A percentile compares a stretch with the other conserved stretches of the same genome.
Evolutionary conservation across 2,797 vertebrate genomes (phyloP).

Genomic region (Knipowitschia caucasica): DNA sequence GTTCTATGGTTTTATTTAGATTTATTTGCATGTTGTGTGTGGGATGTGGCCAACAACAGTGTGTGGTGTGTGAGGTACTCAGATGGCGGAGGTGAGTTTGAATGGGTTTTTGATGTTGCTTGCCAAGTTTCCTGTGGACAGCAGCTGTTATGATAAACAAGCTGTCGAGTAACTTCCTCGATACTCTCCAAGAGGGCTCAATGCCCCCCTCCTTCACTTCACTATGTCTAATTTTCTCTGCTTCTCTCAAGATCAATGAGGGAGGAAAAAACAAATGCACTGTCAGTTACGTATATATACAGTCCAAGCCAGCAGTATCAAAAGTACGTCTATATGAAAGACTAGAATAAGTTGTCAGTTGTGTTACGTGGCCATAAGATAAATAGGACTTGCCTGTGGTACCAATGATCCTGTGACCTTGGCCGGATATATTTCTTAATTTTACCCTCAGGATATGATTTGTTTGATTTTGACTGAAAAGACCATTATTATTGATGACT

Average conservation of each 20-base stretch:
- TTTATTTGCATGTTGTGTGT: constrained; percentile 24
- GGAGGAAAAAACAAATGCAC: constrained; percentile 73
- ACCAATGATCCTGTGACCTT: no score
- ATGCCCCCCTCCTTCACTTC: constrained; percentile 45
- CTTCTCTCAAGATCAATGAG: constrained; percentile 62
- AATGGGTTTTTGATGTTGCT: constrained; percentile 67
- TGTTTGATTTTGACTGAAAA: no score
- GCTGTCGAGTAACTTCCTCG: constrained; percentile 73
- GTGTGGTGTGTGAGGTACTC: constrained; percentile 40
- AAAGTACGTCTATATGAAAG: neutral
- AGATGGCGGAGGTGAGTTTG: constrained; percentile 68
- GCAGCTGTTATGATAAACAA: constrained; percentile 77
- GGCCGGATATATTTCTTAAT: no score
- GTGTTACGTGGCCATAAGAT: no score
- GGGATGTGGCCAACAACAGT: constrained; percentile 20
- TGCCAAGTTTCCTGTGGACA: constrained; percentile 76
- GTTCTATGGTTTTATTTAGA: constrained; percentile 30
- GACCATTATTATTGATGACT: no score
- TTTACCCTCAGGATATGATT: no score
- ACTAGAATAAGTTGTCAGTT: no score
- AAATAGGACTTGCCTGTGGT: no score
- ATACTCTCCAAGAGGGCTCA: constrained; percentile 61
- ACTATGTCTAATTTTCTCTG: constrained; percentile 38
- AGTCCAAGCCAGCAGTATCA: constrained; percentile 18
- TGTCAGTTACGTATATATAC: constrained; percentile 56